phyloP scores from a whole-genome alignment of 2,888 invertebrate species.

The Fabriciana adippe region DNA sequence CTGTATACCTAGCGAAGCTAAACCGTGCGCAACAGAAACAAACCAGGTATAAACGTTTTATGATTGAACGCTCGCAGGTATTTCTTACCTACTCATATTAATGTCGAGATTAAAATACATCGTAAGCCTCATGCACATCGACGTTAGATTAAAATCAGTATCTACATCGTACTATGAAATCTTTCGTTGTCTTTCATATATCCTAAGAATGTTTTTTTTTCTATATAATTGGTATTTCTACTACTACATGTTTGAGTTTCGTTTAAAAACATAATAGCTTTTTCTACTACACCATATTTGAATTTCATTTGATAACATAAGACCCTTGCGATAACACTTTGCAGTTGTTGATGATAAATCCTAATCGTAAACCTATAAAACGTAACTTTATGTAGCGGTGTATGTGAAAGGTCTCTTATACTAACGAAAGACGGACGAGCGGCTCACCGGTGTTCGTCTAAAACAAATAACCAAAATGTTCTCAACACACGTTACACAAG shows the following conservation, averaged over 20 bases:
- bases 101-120: constrained; percentile 76
- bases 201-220: neutral
- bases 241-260: too few species aligned
- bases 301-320: too few species aligned
- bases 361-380: constrained; percentile 1
- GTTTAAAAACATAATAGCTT: too few species aligned
- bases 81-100: constrained; percentile 71
- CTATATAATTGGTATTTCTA: neutral
- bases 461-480: constrained; percentile 77
- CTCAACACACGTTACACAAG: constrained; percentile 64
- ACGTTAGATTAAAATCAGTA: constrained; percentile 24
- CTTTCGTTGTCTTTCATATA: neutral
- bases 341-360: neutral
- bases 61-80: constrained; percentile 78
- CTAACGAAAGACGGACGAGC: constrained; percentile 71
- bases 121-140: constrained; percentile 45
- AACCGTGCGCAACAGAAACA: constrained; percentile 73
- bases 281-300: neutral
- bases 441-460: constrained; percentile 57
- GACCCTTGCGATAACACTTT: too few species aligned
- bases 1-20: constrained; percentile 36
- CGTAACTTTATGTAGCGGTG: constrained; percentile 3
- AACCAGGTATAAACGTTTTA: constrained; percentile 77
- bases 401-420: constrained; percentile 37
- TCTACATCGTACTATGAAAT: neutral